These are phyloP conservation scores for Empidonax alnorum DNA, from an alignment of 2,113 vertebrate genomes.

Conservation along the genomic window DNA sequence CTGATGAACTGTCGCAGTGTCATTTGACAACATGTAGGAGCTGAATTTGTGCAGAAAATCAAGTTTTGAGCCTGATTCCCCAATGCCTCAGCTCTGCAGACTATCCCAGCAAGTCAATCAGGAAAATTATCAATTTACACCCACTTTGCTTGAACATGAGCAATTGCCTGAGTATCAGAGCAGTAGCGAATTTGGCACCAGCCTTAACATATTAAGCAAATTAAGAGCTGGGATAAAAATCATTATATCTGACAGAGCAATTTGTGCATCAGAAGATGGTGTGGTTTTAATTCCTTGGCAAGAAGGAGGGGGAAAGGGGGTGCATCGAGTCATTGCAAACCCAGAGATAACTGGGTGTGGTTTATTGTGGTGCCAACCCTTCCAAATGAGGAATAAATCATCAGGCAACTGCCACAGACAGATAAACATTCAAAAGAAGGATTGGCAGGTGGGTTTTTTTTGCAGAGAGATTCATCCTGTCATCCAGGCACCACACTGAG, in stretches of 20 bases:
- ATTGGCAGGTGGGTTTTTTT: background rate
- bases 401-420: background rate
- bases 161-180: slow-evolving; percentile 11
- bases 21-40: background rate
- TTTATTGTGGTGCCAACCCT: background rate
- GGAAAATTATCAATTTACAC: slow-evolving; percentile 35
- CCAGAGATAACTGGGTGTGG: slow-evolving; percentile 5
- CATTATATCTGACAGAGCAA: slow-evolving; percentile 35
- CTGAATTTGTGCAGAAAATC: background rate
- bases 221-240: slow-evolving; percentile 43
- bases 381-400: slow-evolving; percentile 13
- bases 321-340: background rate
- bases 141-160: slow-evolving; percentile 26
- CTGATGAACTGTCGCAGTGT: background rate
- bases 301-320: background rate
- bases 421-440: slow-evolving; percentile 13
- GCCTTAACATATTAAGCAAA: slow-evolving; percentile 31
- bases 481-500: background rate
- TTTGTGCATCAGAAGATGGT: background rate
- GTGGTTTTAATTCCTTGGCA: background rate
- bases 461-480: background rate
- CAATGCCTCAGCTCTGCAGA: background rate
- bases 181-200: background rate
- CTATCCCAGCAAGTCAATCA: slow-evolving; percentile 26
- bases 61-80: background rate